Conservation (phyloP, 2,113 vertebrate species). For the Ibidorhyncha struthersii region DNA sequence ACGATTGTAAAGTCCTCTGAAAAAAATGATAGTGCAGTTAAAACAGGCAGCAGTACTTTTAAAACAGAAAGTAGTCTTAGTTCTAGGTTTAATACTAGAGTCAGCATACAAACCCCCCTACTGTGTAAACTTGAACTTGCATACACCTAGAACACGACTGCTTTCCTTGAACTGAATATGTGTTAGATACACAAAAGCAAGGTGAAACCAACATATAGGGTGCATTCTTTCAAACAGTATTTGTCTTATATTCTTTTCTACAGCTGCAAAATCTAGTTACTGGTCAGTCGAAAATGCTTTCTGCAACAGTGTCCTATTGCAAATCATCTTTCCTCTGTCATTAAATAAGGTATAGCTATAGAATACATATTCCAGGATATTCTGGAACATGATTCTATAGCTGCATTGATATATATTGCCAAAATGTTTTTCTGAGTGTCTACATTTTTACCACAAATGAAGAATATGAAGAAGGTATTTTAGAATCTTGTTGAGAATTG, state of each 20-base stretch:
- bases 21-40: not conserved
- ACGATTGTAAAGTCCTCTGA: not conserved
- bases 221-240: not conserved
- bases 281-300: not conserved
- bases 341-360: not conserved
- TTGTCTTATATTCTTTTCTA: not conserved
- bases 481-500: not conserved
- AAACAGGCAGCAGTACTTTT: not conserved
- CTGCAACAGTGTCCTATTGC: not conserved
- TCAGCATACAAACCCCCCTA: not conserved
- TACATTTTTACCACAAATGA: not conserved
- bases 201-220: not conserved
- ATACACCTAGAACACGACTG: not conserved
- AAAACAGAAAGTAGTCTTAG: not conserved
- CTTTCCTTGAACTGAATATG: not conserved
- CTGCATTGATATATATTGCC: not conserved
- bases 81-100: not conserved
- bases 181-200: not conserved
- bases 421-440: not conserved
- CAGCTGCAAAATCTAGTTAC: not conserved
- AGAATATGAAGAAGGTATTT: not conserved
- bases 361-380: not conserved
- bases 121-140: not conserved
- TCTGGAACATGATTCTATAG: too few species aligned
- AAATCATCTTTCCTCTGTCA: not conserved